phyloP scores from a whole-genome alignment of 2,797 vertebrate genomes.

The Spinibarbus caldwelli region DNA sequence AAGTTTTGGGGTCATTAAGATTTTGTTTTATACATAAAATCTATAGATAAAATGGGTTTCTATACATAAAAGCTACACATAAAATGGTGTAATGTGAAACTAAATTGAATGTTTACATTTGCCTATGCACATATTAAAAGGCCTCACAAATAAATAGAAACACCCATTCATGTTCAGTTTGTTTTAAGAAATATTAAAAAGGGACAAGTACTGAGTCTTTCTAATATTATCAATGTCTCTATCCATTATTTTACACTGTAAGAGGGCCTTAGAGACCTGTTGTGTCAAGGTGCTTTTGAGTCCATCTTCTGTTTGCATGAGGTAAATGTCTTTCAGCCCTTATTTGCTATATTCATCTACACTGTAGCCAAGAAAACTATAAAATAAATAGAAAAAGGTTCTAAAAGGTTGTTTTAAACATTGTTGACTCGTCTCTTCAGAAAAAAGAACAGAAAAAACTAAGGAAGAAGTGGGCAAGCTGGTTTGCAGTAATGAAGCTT shows the following conservation, averaged over 20 bases:
- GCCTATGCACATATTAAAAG: background rate
- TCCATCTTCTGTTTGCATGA: constrained; percentile 86
- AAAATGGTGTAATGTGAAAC: background rate
- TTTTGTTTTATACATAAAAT: background rate
- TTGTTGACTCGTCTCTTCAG: constrained; percentile 56
- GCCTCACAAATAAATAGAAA: background rate
- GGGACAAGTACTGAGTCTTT: background rate
- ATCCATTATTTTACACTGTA: constrained; percentile 10
- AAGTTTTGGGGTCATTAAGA: background rate
- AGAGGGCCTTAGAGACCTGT: constrained; percentile 81
- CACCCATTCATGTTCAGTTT: background rate
- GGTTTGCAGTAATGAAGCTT: constrained; percentile 69
- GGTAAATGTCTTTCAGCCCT: constrained; percentile 69
- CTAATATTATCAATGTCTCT: background rate
- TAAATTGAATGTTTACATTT: background rate
- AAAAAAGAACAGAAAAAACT: constrained; percentile 69
- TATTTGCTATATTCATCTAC: background rate
- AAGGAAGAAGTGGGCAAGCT: constrained; percentile 80
- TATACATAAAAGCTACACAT: no score
- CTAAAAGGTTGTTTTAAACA: background rate
- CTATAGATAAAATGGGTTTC: no score
- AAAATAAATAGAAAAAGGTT: background rate
- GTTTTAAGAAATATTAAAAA: background rate
- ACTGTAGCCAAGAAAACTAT: background rate
- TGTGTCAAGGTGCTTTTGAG: constrained; percentile 81